Evolutionary conservation across 2,113 vertebrate species (phyloP).

Genomic region (Peromyscus polionotus): DNA sequence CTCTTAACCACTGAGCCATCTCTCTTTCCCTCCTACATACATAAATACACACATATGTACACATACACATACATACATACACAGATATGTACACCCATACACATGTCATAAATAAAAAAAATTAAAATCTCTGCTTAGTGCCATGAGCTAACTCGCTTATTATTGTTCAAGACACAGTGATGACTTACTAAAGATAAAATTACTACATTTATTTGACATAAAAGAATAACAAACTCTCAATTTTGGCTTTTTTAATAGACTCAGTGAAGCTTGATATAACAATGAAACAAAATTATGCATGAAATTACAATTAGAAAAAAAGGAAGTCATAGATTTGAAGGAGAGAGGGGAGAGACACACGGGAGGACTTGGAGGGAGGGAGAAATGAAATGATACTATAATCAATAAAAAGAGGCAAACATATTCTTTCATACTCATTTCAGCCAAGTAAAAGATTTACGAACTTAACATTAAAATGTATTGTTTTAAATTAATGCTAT

Average conservation of each 20-base stretch:
- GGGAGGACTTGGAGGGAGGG: not conserved
- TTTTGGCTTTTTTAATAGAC: not conserved
- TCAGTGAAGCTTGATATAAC: not conserved
- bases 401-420: not conserved
- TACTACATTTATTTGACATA: not conserved
- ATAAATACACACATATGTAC: not conserved
- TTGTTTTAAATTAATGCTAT: not conserved
- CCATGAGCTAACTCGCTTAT: not conserved
- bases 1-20: no score
- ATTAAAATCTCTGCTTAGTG: not conserved
- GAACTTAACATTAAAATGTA: constrained; percentile 5
- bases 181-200: not conserved
- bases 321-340: not conserved
- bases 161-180: not conserved
- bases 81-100: not conserved
- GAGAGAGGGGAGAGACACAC: not conserved
- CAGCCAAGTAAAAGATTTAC: not conserved
- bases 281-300: not conserved
- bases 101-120: not conserved
- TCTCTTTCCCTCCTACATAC: no score
- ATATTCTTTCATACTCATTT: not conserved
- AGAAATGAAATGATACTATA: not conserved
- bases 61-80: not conserved
- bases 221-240: not conserved
- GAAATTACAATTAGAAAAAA: no score